Base-by-base conservation (phyloP, 2,888 invertebrate genomes). In the Drosophila yooni region DNA sequence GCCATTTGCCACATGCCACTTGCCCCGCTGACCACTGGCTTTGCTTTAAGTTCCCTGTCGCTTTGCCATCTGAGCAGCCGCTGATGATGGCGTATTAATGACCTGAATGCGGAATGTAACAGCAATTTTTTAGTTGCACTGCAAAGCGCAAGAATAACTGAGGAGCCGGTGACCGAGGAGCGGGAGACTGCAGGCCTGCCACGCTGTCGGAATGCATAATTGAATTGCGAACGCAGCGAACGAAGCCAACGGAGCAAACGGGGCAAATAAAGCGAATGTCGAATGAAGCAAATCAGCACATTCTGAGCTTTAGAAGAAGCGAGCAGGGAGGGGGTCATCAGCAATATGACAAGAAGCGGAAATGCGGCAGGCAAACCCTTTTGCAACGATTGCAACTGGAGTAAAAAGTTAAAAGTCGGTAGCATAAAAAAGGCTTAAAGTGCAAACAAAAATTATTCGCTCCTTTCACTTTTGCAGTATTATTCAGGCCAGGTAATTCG, bases 11-110 rank as follows among this genome's bases (percentile, higher is more conserved):
- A 43, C 43, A 43, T 63, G 77, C 78, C 43, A 18, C 64, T 50
- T 53, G 57, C 52, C 36, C n/a, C 52, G 15, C 33, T 54, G 54
- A 63, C 60, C 46, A 63, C n/a, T 56, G 54, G 27, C 27, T 56
- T 27, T 27, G 25, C 36, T 54, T 50, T 60, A 46, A 46, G 46
- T 46, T 31, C 15, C 58, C 59, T 33, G 34, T 53, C 51, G 63
- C 48, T 29, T 46, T 56, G 66, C 53, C 34, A 34, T 27, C 53
- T 59, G 51, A 31, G 27, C 43, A 50, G 53, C 69, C 58, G 27
- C 54, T 73, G 85, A 75, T 88, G 90, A 86, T 86, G 86, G 85
- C 86, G 88, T 86, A 89, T 89, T 86, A 86, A 86, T 89, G 85
- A 89, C 83, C 83, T 88, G 85, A 86, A 86, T 88, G 81, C 76